Conservation (phyloP, 2,113 vertebrate genomes). For the Heteronetta atricapilla region DNA sequence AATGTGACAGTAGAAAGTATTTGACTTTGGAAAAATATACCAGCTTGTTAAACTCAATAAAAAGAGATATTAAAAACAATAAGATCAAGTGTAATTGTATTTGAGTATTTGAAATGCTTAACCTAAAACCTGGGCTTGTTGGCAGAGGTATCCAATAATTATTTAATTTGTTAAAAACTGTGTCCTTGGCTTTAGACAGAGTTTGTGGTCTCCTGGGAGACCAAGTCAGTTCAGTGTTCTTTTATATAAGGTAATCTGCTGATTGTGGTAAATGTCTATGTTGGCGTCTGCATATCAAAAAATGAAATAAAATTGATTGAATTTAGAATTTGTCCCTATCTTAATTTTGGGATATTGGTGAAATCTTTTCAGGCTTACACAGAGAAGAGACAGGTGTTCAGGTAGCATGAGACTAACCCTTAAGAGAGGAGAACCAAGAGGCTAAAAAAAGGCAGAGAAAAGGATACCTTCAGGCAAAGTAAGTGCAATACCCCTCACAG, state of each 20-base stretch:
- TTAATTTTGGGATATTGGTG: not conserved
- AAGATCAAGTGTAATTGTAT: not conserved
- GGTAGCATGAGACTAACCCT: not conserved
- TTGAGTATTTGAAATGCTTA: not conserved
- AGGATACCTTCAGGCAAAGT: conserved; percentile 15
- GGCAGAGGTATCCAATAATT: not conserved
- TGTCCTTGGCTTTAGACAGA: not conserved
- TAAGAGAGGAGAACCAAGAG: not conserved
- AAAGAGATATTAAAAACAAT: not conserved
- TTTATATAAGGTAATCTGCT: not conserved
- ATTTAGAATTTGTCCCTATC: not conserved
- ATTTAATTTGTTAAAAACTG: not conserved
- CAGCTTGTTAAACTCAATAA: not conserved
- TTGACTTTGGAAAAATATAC: not conserved
- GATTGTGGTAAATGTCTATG: not conserved
- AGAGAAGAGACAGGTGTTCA: not conserved
- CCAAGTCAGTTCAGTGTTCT: not conserved
- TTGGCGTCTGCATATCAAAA: not conserved
- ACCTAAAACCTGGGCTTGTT: not conserved
- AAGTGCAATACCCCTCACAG: not conserved
- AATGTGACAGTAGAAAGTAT: not conserved
- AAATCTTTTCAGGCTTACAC: not conserved
- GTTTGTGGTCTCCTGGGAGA: not conserved
- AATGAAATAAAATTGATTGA: not conserved
- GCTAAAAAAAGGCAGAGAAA: not conserved